These are phyloP conservation scores for Perithous albicinctus DNA, from an alignment of 2,888 invertebrate species.

Conservation along the genomic window DNA sequence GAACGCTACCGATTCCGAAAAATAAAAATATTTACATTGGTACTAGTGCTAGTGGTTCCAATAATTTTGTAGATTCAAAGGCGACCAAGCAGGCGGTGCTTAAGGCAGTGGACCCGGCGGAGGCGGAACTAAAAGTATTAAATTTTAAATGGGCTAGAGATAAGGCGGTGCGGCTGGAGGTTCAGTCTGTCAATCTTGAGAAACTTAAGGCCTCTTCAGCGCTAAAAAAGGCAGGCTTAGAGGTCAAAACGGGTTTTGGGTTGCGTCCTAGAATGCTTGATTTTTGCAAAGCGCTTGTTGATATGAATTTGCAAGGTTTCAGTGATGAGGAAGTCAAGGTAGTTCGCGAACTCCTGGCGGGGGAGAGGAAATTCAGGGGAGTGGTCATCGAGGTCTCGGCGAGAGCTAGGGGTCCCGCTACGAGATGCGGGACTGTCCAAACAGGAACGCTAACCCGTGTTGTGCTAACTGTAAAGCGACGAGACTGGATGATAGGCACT, in stretches of 20 bases:
- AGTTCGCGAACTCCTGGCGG: neutral
- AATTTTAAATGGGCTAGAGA: too few relatives aligned
- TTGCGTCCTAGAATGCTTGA: neutral
- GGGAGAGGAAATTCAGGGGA: neutral
- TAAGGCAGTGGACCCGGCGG: neutral
- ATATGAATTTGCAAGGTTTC: neutral
- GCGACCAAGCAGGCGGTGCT: too few relatives aligned
- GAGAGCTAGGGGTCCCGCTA: neutral
- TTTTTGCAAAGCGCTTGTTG: neutral
- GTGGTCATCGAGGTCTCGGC: too few relatives aligned
- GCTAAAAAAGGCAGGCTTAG: too few relatives aligned
- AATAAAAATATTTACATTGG: too few relatives aligned
- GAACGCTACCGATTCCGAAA: too few relatives aligned
- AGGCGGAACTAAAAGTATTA: neutral
- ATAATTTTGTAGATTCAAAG: neutral
- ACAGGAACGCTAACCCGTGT: too few relatives aligned
- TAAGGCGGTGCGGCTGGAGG: neutral
- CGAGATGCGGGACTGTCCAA: too few relatives aligned
- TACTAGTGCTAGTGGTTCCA: too few relatives aligned
- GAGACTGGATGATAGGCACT: neutral
- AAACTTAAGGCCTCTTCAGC: too few relatives aligned
- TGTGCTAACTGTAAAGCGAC: neutral
- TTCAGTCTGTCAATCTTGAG: neutral
- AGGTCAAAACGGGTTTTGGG: neutral
- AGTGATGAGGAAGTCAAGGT: too few relatives aligned